Base-by-base conservation (phyloP, 2,888 invertebrate genomes). In the Chymomyza fuscimana region DNA sequence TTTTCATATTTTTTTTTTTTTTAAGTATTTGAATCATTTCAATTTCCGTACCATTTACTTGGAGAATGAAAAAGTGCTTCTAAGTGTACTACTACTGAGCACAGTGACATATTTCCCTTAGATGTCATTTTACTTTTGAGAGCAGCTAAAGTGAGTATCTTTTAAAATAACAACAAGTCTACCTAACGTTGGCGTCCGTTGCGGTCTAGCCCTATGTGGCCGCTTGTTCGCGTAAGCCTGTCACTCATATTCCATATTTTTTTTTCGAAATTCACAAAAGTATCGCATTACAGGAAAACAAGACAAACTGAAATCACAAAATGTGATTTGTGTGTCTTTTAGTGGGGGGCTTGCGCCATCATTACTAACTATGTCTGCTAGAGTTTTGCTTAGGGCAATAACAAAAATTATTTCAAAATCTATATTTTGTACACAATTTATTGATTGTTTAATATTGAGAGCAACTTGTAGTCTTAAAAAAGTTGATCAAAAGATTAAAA, bases 281-380 rank as follows among this genome's bases (percentile, higher is more conserved):
- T 89, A 88, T 88, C 88, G 75, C 72, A 80, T 88, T 85, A 89
- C 88, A 88, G 88, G 88, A 89, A 88, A 89, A 80, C 81, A 73
- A 81, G 79, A 82, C 85, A 85, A 81, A 83, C 86, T 85, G 87
- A 87, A 87, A 85, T 88, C 85, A 86, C 89, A 84, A 84, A 84
- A 81, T 85, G 72, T 87, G 79, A 82, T 85, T 87, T 80, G 63
- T 64, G 58, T 58, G 66, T 69, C 15, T 56, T 70, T 61, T 77
- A 78, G 70, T 78, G 81, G 77, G 81, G 76, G 83, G 76, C 70
- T 73, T 61, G 67, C 63, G 69, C 70, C 50, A 58, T 22, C 15
- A 46, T 46, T 12, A 12, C 40, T 36, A 36, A 36, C 6, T 12
- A 46, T 12, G 40, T 46, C 40, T 46, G 25, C 25, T 3, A 25